phyloP scores from a whole-genome alignment of 1,140 invertebrate species.

The Thalassaphorura encarpata region DNA sequence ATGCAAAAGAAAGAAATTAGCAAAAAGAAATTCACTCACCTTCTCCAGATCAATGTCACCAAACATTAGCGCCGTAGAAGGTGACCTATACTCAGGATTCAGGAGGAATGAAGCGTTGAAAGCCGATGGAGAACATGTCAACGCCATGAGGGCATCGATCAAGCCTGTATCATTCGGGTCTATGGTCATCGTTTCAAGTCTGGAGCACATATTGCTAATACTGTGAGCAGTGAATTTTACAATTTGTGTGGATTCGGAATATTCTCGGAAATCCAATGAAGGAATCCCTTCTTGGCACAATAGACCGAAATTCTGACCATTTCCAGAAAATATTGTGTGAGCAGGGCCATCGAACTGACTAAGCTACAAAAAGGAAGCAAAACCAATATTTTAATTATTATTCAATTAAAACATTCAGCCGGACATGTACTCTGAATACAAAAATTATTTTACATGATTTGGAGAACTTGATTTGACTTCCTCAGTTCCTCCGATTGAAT shows the following conservation, averaged over 20 bases:
- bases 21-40: constrained; percentile 1
- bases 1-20: too few relatives aligned
- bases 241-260: too few relatives aligned
- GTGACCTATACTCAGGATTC: constrained; percentile 53
- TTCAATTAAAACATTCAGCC: too few relatives aligned
- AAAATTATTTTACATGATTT: too few relatives aligned
- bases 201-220: too few relatives aligned
- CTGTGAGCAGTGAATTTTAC: too few relatives aligned
- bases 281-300: too few relatives aligned
- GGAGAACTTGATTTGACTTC: too few relatives aligned
- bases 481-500: constrained; percentile 83
- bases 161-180: constrained; percentile 52
- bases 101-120: constrained; percentile 79
- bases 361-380: neutral
- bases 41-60: constrained; percentile 27
- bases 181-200: too few relatives aligned
- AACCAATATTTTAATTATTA: too few relatives aligned
- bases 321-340: constrained; percentile 61
- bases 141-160: constrained; percentile 52
- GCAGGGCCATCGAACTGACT: neutral
- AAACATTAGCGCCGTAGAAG: constrained; percentile 50
- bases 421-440: too few relatives aligned
- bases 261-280: too few relatives aligned
- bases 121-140: constrained; percentile 71
- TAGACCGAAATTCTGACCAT: constrained; percentile 71